Base-by-base conservation (phyloP, 2,888 invertebrate species). In the Cantharis rufa region DNA sequence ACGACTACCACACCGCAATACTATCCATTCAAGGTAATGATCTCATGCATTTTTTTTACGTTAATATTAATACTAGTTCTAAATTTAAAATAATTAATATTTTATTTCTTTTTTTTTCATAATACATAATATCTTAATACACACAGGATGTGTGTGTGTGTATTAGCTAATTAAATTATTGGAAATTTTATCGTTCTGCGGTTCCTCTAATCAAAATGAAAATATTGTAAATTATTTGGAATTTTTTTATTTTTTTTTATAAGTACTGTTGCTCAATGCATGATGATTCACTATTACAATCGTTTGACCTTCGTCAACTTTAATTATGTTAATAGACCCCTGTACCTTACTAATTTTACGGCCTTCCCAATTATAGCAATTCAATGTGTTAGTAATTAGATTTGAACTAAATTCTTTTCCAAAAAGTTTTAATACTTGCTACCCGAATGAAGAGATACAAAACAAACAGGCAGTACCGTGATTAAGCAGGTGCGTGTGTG, bases 1-100 rank as follows among this genome's bases (percentile, higher is more conserved):
- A 92, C 93, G 94, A 92, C 93, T 89, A 93, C 68, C 16, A 71
- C 93, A 87, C 71, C 75, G 9, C 93, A 95, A 89, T 95, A 95
- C 89, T 95, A 95, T 89, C 95, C 95, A 86, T 95, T 94, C 92
- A 95, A 95, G 93, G 95, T 95, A 88, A 93, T 91, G 86, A 72
- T 78, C 69, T n/a, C 48, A 48, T 48, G 48, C 48, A n/a, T 48
- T 48, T 48, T 32, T 48, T 48, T 48, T n/a, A 32, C 48, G 2
- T 48, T 48, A 48, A n/a, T 48, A n/a, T 48, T 48, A 48, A n/a
- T n/a, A 24, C 24, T 24, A 48, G 48, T 48, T 48, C n/a, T 48
- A 48, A 48, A 48, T n/a, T 48, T 48, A 48, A 48, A 48, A n/a
- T 48, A 48, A 48, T 48, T 48, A 48, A 48, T 48, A 48, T 48